Percentiles rank a stretch among this genome's conserved stretches.
These are phyloP conservation scores for Whitmania pigra DNA, from an alignment of 1,140 invertebrate species.

Conservation along the genomic window DNA sequence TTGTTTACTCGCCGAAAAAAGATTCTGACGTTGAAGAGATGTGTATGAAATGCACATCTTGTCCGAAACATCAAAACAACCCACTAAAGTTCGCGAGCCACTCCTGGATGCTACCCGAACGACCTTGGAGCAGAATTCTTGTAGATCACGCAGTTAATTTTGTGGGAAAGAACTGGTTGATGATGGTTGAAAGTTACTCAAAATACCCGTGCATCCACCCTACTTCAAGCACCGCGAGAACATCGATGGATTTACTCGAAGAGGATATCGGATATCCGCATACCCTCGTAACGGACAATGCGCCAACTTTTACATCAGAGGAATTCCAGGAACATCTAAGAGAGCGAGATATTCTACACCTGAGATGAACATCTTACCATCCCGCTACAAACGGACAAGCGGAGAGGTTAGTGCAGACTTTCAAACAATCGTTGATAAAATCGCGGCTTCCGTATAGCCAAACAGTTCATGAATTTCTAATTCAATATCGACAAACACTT, in stretches of 20 bases:
- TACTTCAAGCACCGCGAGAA: conserved; percentile 20
- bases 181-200: conserved; percentile 17
- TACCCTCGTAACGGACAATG: conserved; percentile 40
- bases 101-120: conserved; percentile 11
- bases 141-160: conserved; percentile 11
- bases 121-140: conserved; percentile 16
- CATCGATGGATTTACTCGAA: conserved; percentile 27
- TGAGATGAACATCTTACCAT: conserved; percentile 38
- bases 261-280: conserved; percentile 35
- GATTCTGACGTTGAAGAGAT: not conserved
- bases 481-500: too few species aligned
- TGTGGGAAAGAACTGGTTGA: conserved; percentile 10
- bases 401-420: conserved; percentile 31
- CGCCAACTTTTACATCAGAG: conserved; percentile 37
- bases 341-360: conserved; percentile 36
- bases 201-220: conserved; percentile 14
- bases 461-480: too few species aligned
- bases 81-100: not conserved
- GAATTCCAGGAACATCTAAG: conserved; percentile 38
- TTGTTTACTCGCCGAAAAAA: conserved; percentile 18
- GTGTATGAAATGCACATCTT: not conserved
- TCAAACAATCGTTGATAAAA: conserved; percentile 23
- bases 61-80: not conserved
- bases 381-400: conserved; percentile 41
- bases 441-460: not conserved